Evolutionary conservation across 1,140 invertebrate species (phyloP), one percentile per base, ranked within the genome.

Genomic region (Archivesica marissinica): DNA sequence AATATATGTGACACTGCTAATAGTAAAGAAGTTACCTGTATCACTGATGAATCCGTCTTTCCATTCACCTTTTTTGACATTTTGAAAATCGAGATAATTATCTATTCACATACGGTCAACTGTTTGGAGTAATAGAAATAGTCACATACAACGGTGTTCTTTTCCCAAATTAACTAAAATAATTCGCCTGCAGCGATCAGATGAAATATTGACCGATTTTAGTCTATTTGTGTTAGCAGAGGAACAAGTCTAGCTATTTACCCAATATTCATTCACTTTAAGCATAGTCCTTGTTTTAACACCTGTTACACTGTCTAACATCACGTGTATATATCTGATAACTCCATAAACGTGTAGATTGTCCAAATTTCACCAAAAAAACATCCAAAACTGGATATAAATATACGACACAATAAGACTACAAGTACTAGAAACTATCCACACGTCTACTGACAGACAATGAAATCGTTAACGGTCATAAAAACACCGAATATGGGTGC

Each of bases 401-500:
- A 2, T 64, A 64, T 4, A 20, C 20, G n/a, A 64, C 23, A 52
- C 38, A 25, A 35, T 1, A 28, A 64, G 30, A 9, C 9, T 64
- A 17, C 30, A 64, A 25, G 30, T 64, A 64, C 15, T 33, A 25
- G 9, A 28, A 35, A 20, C 59, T 64, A 33, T 64, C 59, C 59
- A 35, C 23, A 64, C 68, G 68, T 47, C 17, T 25, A 47, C 44
- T 72, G 23, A 25, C 68, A 47, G 41, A 72, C 68, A 72, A 50
- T 72, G 41, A 72, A 50, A 72, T 39, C 66, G 66, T 70, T 70
- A 70, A 41, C 28, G 56, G 39, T 74, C 35, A 82, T 75, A 70
- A 83, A 68, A 83, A 33, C 28, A 38, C 80, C 80, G 80, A 83
- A 83, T 83, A 83, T 83, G 80, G 80, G 80, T 81, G 50, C 68